Base-by-base conservation (phyloP, 2,888 invertebrate species). In the Plebejus melissa region DNA sequence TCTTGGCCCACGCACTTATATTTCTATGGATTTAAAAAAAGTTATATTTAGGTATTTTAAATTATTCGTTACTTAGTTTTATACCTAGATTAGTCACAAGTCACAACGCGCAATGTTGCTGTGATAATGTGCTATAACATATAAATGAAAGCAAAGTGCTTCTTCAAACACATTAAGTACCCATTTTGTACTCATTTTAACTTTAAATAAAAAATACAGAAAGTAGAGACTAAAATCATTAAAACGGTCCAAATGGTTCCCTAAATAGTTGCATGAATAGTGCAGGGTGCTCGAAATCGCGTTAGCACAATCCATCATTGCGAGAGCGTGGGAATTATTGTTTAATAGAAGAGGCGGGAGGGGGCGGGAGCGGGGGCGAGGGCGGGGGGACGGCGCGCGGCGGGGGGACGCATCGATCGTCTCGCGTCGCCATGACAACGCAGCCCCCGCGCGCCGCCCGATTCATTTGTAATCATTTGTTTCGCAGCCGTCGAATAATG, bases 391-490 rank as follows among this genome's bases (percentile, higher is more conserved):
- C 75, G 80, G 80, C 1, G 71, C 22, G 71, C 71, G 71, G 71
- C 46, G 22, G 46, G 80, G 79, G 83, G 81, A 81, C 80, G 84
- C 88, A 93, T 93, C 92, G 93, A 93, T 93, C 91, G 91, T 90
- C 92, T 89, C 89, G 83, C 84, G 90, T 90, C 83, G 85, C 87
- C 86, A 90, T 90, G 87, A 84, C 86, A 84, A 91, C 90, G 85
- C 82, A 76, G 83, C 80, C 82, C 82, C 82, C 81, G 80, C 82
- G 77, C 85, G 80, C 81, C 83, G 83, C 80, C 87, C 84, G 86
- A 89, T 91, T 90, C 92, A 92, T 92, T 93, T 93, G 93, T 93
- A 90, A 93, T 92, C 93, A 91, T 93, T 93, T 93, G 93, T 92
- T 93, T 93, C 90, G 88, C 87, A 84, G 86, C 87, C 86, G 84